Evolutionary conservation across 2,888 invertebrate species (phyloP).

Genomic region (Blera fallax): DNA sequence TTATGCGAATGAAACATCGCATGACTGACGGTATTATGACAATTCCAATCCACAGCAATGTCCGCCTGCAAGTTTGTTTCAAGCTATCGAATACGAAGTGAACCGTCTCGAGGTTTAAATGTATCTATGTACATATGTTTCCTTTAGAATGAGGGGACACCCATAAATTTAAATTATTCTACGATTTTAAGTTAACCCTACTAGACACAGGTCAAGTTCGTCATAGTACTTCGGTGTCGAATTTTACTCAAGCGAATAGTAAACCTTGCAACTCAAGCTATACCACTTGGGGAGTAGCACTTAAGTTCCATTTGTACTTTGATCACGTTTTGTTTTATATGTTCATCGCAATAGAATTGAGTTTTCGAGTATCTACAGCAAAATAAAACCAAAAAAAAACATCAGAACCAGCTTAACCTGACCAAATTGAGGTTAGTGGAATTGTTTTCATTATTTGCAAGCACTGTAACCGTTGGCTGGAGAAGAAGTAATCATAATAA

Average conservation of each 20-base stretch:
- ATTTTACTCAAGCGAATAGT: neutral
- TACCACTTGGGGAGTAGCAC: neutral
- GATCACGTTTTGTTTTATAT: constrained; percentile 11
- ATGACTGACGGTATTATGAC: constrained; percentile 6
- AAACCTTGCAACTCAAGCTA: neutral
- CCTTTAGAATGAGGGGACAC: neutral
- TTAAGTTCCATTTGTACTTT: neutral
- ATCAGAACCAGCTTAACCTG: constrained; percentile 1
- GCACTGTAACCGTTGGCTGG: neutral
- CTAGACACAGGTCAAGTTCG: constrained; percentile 37
- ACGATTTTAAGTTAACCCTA: neutral
- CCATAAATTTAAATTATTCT: constrained; percentile 29
- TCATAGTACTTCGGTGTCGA: neutral
- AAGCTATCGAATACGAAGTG: neutral
- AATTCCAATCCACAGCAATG: constrained; percentile 18
- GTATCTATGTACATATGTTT: neutral
- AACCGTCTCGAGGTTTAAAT: neutral
- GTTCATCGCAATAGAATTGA: constrained; percentile 6
- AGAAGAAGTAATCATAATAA: neutral
- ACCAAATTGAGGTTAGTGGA: constrained; percentile 24
- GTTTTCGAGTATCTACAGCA: neutral
- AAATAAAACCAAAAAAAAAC: neutral
- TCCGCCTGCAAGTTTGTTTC: neutral
- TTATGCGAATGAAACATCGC: constrained; percentile 11
- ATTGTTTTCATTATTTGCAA: neutral